These are phyloP conservation scores for Sebastes nivosus DNA, from an alignment of 2,797 vertebrate species.

Conservation along the genomic window DNA sequence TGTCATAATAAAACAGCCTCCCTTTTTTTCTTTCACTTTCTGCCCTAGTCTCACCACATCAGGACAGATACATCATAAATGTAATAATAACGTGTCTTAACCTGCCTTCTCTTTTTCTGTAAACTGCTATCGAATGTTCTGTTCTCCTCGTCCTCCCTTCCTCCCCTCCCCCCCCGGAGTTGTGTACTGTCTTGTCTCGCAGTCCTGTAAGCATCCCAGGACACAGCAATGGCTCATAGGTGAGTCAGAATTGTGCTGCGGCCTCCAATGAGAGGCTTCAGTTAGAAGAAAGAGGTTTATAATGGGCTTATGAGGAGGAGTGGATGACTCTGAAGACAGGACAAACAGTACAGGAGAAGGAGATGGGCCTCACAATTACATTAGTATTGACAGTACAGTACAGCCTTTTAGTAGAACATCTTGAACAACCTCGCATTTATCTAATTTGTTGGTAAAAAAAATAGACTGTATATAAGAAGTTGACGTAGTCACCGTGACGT, in stretches of 20 bases:
- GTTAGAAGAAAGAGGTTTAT: conserved; percentile 34
- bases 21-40: background rate
- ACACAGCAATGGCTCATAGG: conserved; percentile 49
- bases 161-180: background rate
- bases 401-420: conserved; percentile 50
- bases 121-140: conserved; percentile 2
- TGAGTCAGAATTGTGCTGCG: conserved; percentile 55
- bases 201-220: conserved; percentile 21
- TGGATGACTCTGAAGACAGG: conserved; percentile 36
- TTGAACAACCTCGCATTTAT: conserved; percentile 45
- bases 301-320: conserved; percentile 61
- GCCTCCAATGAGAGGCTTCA: conserved; percentile 43
- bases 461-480: too few species aligned
- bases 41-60: conserved; percentile 4
- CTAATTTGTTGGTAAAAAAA: background rate
- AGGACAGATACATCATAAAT: conserved; percentile 24
- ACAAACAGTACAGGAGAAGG: conserved; percentile 39
- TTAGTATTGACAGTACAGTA: conserved; percentile 39
- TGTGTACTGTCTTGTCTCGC: conserved; percentile 26
- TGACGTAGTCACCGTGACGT: too few species aligned
- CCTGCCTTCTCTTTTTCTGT: background rate
- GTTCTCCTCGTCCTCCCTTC: background rate
- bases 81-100: conserved; percentile 8
- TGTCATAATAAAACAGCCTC: conserved; percentile 32
- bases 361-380: conserved; percentile 33